Evolutionary conservation across 2,113 vertebrate species (phyloP).

Genomic region (Cyprinus carpio): DNA sequence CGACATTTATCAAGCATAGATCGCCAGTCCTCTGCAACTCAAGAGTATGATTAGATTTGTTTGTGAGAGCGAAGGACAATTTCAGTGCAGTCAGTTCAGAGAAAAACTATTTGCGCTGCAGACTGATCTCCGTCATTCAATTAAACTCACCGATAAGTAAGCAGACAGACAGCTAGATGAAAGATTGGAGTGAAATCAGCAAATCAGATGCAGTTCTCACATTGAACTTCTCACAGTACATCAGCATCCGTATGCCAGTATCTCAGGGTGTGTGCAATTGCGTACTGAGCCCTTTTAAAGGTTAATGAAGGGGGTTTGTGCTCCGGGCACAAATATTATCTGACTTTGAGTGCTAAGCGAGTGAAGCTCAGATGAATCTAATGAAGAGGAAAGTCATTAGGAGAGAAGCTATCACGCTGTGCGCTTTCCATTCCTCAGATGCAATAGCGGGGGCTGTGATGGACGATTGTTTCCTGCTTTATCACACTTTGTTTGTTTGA

Average conservation of each 20-base stretch:
- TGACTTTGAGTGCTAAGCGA: slow-evolving; percentile 25
- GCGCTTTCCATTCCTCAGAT: background rate
- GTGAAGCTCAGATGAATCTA: slow-evolving; percentile 27
- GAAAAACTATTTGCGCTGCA: background rate
- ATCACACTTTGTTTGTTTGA: slow-evolving; percentile 28
- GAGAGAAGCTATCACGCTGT: slow-evolving; percentile 5
- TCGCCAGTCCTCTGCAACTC: background rate
- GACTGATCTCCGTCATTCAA: background rate
- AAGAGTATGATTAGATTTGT: slow-evolving; percentile 5
- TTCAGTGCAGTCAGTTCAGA: slow-evolving; percentile 15
- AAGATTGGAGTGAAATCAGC: background rate
- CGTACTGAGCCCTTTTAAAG: background rate
- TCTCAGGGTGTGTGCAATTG: background rate
- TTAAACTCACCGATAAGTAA: background rate
- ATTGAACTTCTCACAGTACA: background rate
- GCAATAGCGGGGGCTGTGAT: slow-evolving; percentile 13
- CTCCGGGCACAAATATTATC: slow-evolving; percentile 21
- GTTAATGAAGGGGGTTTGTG: slow-evolving; percentile 49
- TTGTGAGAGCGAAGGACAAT: slow-evolving; percentile 16
- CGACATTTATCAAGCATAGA: background rate
- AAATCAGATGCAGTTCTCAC: background rate
- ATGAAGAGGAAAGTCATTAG: slow-evolving; percentile 44
- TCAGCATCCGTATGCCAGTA: background rate
- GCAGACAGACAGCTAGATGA: background rate
- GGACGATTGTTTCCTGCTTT: slow-evolving; percentile 17